Evolutionary conservation across 2,888 invertebrate species (phyloP).

Genomic region (Parascotia fuliginaria): DNA sequence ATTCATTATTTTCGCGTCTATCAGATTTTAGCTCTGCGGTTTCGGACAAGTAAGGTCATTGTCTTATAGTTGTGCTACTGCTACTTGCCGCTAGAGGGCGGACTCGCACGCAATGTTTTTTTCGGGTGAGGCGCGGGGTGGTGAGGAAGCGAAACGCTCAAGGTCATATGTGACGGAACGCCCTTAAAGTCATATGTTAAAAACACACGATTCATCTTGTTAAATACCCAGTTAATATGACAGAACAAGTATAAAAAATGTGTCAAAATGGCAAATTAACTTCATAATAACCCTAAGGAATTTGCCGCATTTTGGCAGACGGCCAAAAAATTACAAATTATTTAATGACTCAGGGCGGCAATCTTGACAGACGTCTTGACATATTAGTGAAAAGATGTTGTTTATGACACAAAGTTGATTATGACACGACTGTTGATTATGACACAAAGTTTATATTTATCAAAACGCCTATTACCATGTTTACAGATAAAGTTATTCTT

Average conservation of each 20-base stretch:
- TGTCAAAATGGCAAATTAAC: conserved; percentile 14
- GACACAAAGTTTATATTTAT: background rate
- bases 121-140: no score
- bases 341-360: conserved; percentile 14
- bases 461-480: no score
- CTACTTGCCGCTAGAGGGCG: no score
- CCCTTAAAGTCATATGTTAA: background rate
- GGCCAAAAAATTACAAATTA: conserved; percentile 40
- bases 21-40: no score
- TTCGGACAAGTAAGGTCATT: no score
- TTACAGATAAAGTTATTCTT: no score
- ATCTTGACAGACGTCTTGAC: conserved; percentile 14
- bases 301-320: conserved; percentile 25
- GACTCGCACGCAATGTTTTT: no score
- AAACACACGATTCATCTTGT: conserved; percentile 7
- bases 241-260: conserved; percentile 9
- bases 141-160: no score
- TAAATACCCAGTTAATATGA: conserved; percentile 13
- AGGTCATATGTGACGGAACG: no score
- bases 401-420: background rate
- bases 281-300: conserved; percentile 18
- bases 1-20: no score
- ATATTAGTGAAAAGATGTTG: conserved; percentile 9
- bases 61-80: no score
- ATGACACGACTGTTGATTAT: background rate